phyloP scores from a whole-genome alignment of 2,113 vertebrate species.

The Apodemus speciosus region DNA sequence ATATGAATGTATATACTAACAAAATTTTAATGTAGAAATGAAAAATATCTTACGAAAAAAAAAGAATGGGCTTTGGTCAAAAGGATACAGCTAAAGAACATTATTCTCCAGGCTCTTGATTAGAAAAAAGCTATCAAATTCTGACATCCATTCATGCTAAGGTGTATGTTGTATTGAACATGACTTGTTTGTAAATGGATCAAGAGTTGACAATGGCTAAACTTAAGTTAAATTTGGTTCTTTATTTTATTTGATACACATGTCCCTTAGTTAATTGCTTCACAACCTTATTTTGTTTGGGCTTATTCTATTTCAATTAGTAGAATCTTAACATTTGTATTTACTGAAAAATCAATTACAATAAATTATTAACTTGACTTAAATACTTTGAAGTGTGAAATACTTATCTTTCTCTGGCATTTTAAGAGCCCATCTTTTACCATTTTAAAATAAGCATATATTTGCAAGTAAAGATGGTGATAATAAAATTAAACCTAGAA shows the following conservation, averaged over 20 bases:
- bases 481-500: slow-evolving; percentile 44
- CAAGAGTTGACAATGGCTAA: slow-evolving; percentile 36
- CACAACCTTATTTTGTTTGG: neutral
- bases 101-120: neutral
- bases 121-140: neutral
- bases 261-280: slow-evolving; percentile 32
- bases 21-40: neutral
- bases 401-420: slow-evolving; percentile 31
- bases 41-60: neutral
- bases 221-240: neutral
- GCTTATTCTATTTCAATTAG: neutral
- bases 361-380: neutral
- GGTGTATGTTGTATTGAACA: neutral
- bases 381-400: slow-evolving; percentile 50
- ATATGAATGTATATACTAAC: neutral
- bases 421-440: neutral
- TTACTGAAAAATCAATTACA: slow-evolving; percentile 39
- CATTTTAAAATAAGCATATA: slow-evolving; percentile 28
- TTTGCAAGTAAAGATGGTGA: slow-evolving; percentile 11
- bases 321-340: slow-evolving; percentile 47
- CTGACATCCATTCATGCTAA: neutral
- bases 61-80: neutral
- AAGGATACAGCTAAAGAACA: neutral
- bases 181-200: neutral
- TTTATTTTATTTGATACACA: slow-evolving; percentile 19